phyloP scores from a whole-genome alignment of 2,113 vertebrate species.

The Trachemys scripta region DNA sequence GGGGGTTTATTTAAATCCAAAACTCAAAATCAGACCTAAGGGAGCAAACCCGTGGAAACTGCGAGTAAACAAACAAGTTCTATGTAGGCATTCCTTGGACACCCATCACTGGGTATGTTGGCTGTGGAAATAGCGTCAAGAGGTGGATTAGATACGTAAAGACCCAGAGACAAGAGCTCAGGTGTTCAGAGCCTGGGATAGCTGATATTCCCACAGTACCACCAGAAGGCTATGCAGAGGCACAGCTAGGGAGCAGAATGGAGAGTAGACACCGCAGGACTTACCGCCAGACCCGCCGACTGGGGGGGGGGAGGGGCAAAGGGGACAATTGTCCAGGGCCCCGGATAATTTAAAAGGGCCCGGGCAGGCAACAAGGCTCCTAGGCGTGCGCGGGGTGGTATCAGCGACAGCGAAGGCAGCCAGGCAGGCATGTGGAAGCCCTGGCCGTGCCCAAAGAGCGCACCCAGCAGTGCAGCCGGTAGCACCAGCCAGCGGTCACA shows the following conservation, averaged over 20 bases:
- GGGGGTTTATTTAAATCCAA: neutral
- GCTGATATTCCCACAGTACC: neutral
- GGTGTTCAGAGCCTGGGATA: neutral
- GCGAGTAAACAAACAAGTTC: neutral
- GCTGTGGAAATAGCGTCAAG: neutral
- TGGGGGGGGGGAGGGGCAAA: too few relatives aligned
- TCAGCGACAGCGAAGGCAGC: too few relatives aligned
- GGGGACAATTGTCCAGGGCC: too few relatives aligned
- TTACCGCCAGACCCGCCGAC: too few relatives aligned
- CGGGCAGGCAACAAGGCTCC: too few relatives aligned
- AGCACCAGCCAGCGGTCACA: too few relatives aligned
- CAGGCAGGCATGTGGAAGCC: too few relatives aligned
- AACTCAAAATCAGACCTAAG: neutral
- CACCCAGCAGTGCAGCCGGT: too few relatives aligned
- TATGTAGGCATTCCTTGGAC: neutral
- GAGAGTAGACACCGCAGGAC: neutral
- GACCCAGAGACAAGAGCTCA: neutral
- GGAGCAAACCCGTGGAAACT: neutral
- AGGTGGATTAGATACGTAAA: neutral
- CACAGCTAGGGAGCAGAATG: neutral
- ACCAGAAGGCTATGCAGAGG: neutral
- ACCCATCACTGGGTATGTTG: neutral
- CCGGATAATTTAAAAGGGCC: too few relatives aligned
- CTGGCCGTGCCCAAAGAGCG: too few relatives aligned
- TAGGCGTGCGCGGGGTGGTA: too few relatives aligned